phyloP scores from a whole-genome alignment of 2,797 vertebrate genomes.

The Prionace glauca region DNA sequence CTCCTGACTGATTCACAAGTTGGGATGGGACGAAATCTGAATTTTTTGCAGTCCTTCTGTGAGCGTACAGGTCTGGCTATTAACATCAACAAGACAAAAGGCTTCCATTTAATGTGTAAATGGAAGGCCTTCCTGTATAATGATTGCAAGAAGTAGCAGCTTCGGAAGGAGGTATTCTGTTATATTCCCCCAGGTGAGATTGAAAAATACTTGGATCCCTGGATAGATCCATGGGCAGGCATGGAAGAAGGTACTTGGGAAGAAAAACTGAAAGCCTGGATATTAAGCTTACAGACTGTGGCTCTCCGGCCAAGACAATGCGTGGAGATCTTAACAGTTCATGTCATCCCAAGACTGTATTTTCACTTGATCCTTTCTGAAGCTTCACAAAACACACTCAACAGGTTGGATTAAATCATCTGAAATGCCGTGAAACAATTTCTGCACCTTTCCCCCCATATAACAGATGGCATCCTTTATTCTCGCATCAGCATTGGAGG shows the following conservation, averaged over 20 bases:
- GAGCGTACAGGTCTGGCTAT: background rate
- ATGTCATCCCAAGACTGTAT: background rate
- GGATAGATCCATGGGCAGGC: background rate
- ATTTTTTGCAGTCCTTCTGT: background rate
- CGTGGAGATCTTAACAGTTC: background rate
- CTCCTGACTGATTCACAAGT: background rate
- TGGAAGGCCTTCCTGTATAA: background rate
- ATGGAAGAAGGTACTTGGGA: background rate
- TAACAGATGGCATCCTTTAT: background rate
- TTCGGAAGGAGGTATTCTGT: background rate
- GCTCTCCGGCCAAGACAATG: background rate
- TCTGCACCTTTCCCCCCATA: background rate
- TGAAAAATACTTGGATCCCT: background rate
- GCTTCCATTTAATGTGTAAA: background rate
- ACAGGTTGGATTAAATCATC: background rate
- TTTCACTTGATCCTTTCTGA: background rate
- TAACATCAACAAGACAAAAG: background rate
- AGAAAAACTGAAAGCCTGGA: background rate
- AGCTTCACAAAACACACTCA: background rate
- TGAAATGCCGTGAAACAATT: fast-evolving
- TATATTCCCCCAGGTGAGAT: background rate
- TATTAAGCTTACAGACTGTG: background rate
- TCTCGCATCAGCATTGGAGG: background rate
- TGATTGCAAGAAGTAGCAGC: background rate
- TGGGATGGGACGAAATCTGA: background rate